Evolutionary conservation across 2,113 vertebrate genomes (phyloP).

Genomic region (Limanda limanda): DNA sequence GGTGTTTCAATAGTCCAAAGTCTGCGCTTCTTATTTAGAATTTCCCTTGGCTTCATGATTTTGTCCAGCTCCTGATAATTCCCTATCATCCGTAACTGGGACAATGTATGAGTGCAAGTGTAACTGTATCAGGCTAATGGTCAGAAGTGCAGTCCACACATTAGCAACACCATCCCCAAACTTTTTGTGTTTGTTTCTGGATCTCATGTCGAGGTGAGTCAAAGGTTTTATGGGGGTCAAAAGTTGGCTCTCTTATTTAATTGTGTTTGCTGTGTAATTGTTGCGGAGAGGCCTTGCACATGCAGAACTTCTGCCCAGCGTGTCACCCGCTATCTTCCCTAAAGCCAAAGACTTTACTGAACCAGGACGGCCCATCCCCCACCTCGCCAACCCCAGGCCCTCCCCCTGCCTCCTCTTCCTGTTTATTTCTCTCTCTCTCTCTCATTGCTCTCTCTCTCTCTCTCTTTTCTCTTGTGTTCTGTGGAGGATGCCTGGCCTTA

Average conservation of each 20-base stretch:
- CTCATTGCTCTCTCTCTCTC: conserved; percentile 77
- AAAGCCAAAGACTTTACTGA: conserved; percentile 52
- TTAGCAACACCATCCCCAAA: not conserved
- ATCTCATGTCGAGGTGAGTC: conserved; percentile 8
- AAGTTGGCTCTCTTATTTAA: conserved; percentile 52
- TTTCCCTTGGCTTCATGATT: not conserved
- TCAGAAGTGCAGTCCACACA: conserved; percentile 10
- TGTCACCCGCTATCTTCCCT: not conserved
- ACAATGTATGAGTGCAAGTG: not conserved
- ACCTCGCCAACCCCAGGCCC: conserved; percentile 37
- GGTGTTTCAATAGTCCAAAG: not conserved
- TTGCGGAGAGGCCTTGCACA: conserved; percentile 65
- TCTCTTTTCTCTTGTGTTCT: conserved; percentile 61
- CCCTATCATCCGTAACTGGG: not conserved
- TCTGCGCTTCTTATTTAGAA: not conserved
- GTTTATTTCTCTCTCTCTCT: conserved; percentile 81
- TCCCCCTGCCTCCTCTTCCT: conserved; percentile 74
- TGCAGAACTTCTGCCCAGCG: conserved; percentile 44
- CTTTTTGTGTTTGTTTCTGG: conserved; percentile 5
- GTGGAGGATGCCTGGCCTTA: conserved; percentile 45
- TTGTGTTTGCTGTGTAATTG: conserved; percentile 59
- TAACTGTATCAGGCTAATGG: not conserved
- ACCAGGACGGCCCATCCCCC: conserved; percentile 66
- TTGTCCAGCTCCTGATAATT: not conserved
- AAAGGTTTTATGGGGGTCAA: conserved; percentile 36